Percentiles rank a stretch among this genome's conserved stretches.
Evolutionary conservation across 2,797 vertebrate species (phyloP).

Genomic region (Sebastes iracundus): DNA sequence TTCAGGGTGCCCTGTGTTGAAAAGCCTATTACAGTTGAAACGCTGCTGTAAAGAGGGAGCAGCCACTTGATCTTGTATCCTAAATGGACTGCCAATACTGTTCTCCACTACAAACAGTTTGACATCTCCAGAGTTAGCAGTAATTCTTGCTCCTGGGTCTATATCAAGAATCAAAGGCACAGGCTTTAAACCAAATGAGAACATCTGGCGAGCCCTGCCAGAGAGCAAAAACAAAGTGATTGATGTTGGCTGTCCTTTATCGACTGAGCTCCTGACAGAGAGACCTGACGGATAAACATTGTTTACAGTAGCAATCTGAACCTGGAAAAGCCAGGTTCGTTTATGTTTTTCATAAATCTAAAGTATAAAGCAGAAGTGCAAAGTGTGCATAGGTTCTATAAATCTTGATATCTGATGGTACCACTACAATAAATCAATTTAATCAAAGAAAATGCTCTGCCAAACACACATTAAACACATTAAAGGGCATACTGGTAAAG

Average conservation of each 20-base stretch:
- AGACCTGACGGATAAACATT: conserved; percentile 18
- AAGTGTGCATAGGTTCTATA: neutral
- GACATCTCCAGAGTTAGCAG: conserved; percentile 39
- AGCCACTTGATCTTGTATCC: conserved; percentile 21
- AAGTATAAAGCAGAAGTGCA: neutral
- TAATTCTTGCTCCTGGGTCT: conserved; percentile 42
- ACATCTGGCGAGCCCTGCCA: conserved; percentile 19
- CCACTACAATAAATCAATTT: neutral
- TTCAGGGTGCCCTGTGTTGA: neutral
- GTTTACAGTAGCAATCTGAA: conserved; percentile 17
- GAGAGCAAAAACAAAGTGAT: conserved; percentile 25
- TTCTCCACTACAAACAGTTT: conserved; percentile 43
- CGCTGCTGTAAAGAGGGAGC: neutral
- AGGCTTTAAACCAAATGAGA: conserved; percentile 35
- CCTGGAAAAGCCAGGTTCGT: neutral
- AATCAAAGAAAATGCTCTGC: neutral
- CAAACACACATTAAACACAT: conserved; percentile 3
- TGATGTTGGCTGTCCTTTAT: conserved; percentile 32
- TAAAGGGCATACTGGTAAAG: neutral
- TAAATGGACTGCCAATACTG: conserved; percentile 47
- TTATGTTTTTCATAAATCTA: neutral
- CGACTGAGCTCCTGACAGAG: conserved; percentile 12
- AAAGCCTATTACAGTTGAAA: neutral
- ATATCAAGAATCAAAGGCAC: conserved; percentile 47
- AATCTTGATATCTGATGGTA: neutral